Base-by-base conservation (phyloP, 2,797 vertebrate species). In the Macroramphosus scolopax region DNA sequence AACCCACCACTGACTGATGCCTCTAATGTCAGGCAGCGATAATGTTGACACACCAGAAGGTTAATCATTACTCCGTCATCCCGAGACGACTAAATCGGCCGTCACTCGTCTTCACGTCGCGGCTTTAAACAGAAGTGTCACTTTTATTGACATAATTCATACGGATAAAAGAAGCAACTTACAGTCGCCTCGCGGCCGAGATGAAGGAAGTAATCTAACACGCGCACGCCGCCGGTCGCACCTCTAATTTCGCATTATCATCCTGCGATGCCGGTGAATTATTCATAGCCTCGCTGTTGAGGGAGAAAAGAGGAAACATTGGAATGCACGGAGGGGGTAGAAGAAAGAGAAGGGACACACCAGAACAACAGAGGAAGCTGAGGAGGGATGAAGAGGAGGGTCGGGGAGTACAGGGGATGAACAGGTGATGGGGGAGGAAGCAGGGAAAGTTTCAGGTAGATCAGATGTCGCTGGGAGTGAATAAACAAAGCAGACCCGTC, bases 221-320 rank as follows among this genome's bases (percentile, higher is more conserved):
- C 55, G 53, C 43, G 66, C 59, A 65, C 29, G 45, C 49, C 28
- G 50, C 54, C 64, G 63, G 48, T 44, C 78, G 75, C 78, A 80
- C 77, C 77, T 72, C 72, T 83, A 86, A 84, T 83, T 75, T 79
- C 40, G 68, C 71, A 81, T 86, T 81, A 84, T 81, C 77, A 56
- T 83, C 75, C 72, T 57, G 64, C 72, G 65, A 69, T 1, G 31
- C 61, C 33, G 52, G 33, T 83, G 79, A 73, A 83, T 83, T 75
- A 86, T 85, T 86, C 82, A 87, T 76, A 0, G 39, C 71, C 58
- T 65, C 35, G 37, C 67, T 68, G 62, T 72, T 63, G 51, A 61
- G 48, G 15, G 57, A 48, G 18, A 58, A 47, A 47, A 50, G 30
- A 50, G 36, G 35, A 18, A 53, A 43, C 56, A 37, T 54, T 39